A percentile compares a stretch with the other conserved stretches of the same genome.
phyloP scores from a whole-genome alignment of 2,797 vertebrate genomes.

The Notoglanidium macrostoma region DNA sequence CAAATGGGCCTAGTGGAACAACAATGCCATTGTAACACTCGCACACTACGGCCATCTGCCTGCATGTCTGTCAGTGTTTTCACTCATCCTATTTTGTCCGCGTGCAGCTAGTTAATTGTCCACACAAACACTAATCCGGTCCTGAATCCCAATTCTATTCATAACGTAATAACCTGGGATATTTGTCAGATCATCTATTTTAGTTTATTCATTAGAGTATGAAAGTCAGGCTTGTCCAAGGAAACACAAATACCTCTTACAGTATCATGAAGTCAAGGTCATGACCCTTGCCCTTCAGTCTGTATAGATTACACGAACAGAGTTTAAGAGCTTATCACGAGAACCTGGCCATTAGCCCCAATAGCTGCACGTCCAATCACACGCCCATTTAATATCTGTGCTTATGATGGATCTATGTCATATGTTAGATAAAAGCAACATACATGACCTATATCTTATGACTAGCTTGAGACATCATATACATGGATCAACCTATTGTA shows the following conservation, averaged over 20 bases:
- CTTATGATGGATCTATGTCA: constrained; percentile 19
- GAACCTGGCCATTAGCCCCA: constrained; percentile 46
- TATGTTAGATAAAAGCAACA: constrained; percentile 8
- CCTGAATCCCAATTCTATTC: not conserved
- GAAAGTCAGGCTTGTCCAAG: not conserved
- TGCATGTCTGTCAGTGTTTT: constrained; percentile 38
- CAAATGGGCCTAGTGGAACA: constrained; percentile 49
- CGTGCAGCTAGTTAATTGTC: not conserved
- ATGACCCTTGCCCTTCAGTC: not conserved
- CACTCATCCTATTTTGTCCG: constrained; percentile 8
- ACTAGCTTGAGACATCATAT: too few species aligned
- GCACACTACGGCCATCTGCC: constrained; percentile 46
- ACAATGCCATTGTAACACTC: constrained; percentile 47
- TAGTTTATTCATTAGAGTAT: not conserved
- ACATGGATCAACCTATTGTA: not conserved
- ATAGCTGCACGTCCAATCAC: constrained; percentile 20
- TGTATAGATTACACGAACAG: constrained; percentile 24
- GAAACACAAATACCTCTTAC: not conserved
- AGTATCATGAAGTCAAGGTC: not conserved
- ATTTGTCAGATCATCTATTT: not conserved
- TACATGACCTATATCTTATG: not conserved
- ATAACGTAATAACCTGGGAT: not conserved
- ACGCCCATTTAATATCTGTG: constrained; percentile 20
- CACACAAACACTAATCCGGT: not conserved
- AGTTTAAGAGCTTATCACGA: constrained; percentile 32